Evolutionary conservation across 2,113 vertebrate genomes (phyloP).

Genomic region (Macquaria australasica): DNA sequence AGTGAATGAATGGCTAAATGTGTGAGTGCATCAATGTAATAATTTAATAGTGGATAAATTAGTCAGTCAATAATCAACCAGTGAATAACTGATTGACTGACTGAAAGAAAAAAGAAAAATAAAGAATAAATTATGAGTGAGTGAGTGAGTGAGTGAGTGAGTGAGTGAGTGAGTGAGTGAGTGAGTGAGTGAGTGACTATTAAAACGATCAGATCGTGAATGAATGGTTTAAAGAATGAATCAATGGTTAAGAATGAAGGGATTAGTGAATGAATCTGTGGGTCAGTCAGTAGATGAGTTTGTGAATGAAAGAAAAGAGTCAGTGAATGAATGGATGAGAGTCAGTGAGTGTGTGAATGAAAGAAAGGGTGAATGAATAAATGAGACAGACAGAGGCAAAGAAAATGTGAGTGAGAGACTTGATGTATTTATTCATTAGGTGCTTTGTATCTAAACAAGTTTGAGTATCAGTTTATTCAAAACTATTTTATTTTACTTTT

Average conservation of each 20-base stretch:
- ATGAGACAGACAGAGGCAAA: background rate
- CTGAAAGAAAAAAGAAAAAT: background rate
- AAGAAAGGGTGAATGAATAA: background rate
- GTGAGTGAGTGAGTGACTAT: background rate
- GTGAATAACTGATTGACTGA: background rate
- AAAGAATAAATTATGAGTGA: background rate
- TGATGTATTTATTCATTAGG: background rate
- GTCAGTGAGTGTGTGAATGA: background rate
- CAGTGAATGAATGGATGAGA: constrained; percentile 26
- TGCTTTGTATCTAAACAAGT: background rate
- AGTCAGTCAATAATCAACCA: background rate
- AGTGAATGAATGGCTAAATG: background rate
- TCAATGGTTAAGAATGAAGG: background rate
- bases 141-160: no score
- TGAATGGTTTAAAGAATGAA: background rate
- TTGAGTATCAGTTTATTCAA: background rate
- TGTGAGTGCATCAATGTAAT: background rate
- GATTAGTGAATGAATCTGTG: background rate
- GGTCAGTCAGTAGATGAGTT: background rate
- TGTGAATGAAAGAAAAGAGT: constrained; percentile 25
- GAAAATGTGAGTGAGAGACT: background rate
- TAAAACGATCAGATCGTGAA: background rate
- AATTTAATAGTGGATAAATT: background rate
- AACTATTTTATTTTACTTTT: background rate
- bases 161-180: background rate